A percentile compares a stretch with the other conserved stretches of the same genome.
Conservation (phyloP, 1,140 invertebrate species). For the Amyelois transitella region DNA sequence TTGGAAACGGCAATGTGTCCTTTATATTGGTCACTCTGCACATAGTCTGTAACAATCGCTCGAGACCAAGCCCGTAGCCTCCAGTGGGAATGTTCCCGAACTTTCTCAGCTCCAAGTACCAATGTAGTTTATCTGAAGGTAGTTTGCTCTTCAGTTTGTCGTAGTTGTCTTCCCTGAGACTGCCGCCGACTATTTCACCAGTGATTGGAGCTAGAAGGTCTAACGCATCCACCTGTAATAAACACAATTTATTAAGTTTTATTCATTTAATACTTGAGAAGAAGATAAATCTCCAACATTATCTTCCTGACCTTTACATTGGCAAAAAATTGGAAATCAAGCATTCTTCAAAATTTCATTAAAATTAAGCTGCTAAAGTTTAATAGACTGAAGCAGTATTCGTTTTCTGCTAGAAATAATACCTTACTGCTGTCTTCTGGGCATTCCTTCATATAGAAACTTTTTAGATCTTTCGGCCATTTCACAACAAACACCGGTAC, state of each 20-base stretch:
- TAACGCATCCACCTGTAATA: conserved; percentile 78
- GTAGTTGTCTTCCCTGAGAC: conserved; percentile 90
- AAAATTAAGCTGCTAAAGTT: too few species aligned
- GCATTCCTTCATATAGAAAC: conserved; percentile 94
- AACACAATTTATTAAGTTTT: neutral
- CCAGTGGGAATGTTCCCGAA: conserved; percentile 92
- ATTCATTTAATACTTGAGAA: too few species aligned
- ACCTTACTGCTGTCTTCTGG: conserved; percentile 70
- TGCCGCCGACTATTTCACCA: conserved; percentile 95
- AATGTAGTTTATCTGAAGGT: conserved; percentile 80
- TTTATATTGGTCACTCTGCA: conserved; percentile 90
- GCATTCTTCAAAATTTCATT: too few species aligned
- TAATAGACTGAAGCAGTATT: too few species aligned
- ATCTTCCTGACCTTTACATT: too few species aligned
- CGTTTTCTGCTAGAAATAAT: too few species aligned
- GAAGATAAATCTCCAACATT: too few species aligned
- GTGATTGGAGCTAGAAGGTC: conserved; percentile 91
- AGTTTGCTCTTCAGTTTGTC: conserved; percentile 78
- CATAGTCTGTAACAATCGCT: conserved; percentile 90
- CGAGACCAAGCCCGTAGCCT: conserved; percentile 97
- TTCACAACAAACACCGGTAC: conserved; percentile 91
- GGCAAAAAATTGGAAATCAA: too few species aligned
- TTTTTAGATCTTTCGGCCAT: conserved; percentile 90
- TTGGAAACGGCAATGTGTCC: conserved; percentile 95
- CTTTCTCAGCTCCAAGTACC: conserved; percentile 94